Evolutionary conservation across 2,888 invertebrate species (phyloP).

Genomic region (Lepeophtheirus nordmannii): DNA sequence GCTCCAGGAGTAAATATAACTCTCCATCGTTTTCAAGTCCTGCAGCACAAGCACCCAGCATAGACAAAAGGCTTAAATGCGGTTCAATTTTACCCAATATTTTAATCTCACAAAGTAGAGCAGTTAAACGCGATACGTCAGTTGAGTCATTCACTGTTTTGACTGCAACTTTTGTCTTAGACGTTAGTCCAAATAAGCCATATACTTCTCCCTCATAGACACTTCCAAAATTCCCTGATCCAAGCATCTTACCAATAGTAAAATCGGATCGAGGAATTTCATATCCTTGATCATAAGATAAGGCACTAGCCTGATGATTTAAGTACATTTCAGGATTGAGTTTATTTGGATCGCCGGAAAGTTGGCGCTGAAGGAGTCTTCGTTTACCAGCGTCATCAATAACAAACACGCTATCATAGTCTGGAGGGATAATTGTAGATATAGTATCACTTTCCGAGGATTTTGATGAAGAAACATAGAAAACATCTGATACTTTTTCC

Average conservation of each 20-base stretch:
- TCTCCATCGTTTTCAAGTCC: constrained; percentile 10
- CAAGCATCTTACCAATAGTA: constrained; percentile 13
- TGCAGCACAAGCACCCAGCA: constrained; percentile 14
- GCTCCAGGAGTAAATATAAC: constrained; percentile 19
- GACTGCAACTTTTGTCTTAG: constrained; percentile 16
- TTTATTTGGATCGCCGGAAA: constrained; percentile 20
- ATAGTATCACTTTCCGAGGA: not conserved
- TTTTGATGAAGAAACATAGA: not conserved
- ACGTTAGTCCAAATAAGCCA: constrained; percentile 11
- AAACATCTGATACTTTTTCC: not conserved
- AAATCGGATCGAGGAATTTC: constrained; percentile 13
- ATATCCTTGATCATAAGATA: constrained; percentile 3
- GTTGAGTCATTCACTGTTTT: constrained; percentile 8
- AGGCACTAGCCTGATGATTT: constrained; percentile 14
- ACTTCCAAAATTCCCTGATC: constrained; percentile 22
- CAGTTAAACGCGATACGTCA: constrained; percentile 3
- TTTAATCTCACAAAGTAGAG: constrained; percentile 18
- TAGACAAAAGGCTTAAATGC: constrained; percentile 14
- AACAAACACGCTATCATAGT: not conserved
- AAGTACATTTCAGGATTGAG: constrained; percentile 16
- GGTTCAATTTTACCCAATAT: constrained; percentile 10
- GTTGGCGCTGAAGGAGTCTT: constrained; percentile 4
- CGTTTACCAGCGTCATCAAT: not conserved
- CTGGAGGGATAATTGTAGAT: not conserved
- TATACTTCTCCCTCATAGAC: constrained; percentile 10